A percentile compares a stretch with the other conserved stretches of the same genome.
Conservation (phyloP, 2,113 vertebrate species). For the Austrofundulus limnaeus region DNA sequence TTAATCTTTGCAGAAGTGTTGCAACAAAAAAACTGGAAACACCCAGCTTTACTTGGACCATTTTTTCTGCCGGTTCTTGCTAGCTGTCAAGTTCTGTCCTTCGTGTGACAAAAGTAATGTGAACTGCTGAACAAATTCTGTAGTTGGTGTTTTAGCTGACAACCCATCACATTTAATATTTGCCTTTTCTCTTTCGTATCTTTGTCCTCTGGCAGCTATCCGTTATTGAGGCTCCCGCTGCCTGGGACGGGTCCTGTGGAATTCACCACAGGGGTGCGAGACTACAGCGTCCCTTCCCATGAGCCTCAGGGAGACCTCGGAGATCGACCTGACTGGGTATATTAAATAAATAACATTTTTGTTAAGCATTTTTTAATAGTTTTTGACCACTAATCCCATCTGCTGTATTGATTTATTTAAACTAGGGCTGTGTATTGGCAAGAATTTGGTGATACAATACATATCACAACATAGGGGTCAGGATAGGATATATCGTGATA, state of each 20-base stretch:
- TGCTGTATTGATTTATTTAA: too few relatives aligned
- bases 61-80: accelerated
- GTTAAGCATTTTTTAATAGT: neutral
- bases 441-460: too few relatives aligned
- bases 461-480: too few relatives aligned
- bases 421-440: too few relatives aligned
- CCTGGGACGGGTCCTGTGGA: constrained; percentile 95
- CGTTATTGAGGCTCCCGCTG: constrained; percentile 91
- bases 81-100: neutral
- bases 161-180: neutral
- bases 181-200: neutral
- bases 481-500: too few relatives aligned
- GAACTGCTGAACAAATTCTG: neutral
- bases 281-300: constrained; percentile 82
- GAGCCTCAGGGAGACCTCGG: constrained; percentile 73
- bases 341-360: neutral
- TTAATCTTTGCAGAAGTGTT: constrained; percentile 8
- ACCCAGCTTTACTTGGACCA: neutral
- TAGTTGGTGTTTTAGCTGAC: neutral
- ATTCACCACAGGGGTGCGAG: constrained; percentile 90
- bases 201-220: constrained; percentile 79
- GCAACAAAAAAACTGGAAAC: neutral
- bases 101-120: neutral
- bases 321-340: constrained; percentile 90
- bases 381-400: neutral